Percentiles rank a stretch among this genome's conserved stretches.
phyloP scores from a whole-genome alignment of 2,113 vertebrate species.

The Gavialis gangeticus region DNA sequence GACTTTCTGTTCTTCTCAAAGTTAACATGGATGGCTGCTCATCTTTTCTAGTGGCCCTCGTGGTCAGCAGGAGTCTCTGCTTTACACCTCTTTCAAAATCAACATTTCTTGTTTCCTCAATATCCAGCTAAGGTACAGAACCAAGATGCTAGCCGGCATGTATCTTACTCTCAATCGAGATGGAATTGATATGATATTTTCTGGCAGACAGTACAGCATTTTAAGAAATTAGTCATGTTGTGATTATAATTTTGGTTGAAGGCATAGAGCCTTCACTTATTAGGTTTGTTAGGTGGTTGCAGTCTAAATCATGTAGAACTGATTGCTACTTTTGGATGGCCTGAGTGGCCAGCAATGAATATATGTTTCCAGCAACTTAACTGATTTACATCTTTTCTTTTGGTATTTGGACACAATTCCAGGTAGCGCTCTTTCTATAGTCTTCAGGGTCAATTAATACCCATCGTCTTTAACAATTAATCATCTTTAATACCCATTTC shows the following conservation, averaged over 20 bases:
- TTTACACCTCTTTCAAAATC: rapidly evolving
- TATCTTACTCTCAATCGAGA: not conserved
- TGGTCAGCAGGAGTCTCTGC: not conserved
- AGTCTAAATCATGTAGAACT: not conserved
- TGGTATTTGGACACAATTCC: slow-evolving; percentile 44
- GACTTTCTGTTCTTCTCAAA: not conserved
- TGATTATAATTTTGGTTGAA: not conserved
- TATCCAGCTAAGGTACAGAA: not conserved
- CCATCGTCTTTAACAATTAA: too few relatives aligned
- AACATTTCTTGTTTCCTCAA: not conserved
- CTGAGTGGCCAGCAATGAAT: slow-evolving; percentile 29
- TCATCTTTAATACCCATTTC: slow-evolving; percentile 14
- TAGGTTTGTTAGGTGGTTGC: not conserved
- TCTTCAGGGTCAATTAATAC: slow-evolving; percentile 45
- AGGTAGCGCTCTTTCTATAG: slow-evolving; percentile 45
- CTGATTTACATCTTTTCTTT: slow-evolving; percentile 53
- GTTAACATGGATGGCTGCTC: not conserved
- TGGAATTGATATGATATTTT: not conserved
- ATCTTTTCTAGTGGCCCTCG: not conserved
- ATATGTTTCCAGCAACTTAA: slow-evolving; percentile 50
- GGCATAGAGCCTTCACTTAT: not conserved
- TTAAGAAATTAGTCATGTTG: not conserved
- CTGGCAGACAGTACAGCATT: not conserved
- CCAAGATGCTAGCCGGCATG: not conserved
- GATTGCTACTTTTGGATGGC: slow-evolving; percentile 24